Evolutionary conservation across 2,888 invertebrate genomes (phyloP), one percentile per base, ranked within the genome.

Genomic region (Brachyopa scutellaris): DNA sequence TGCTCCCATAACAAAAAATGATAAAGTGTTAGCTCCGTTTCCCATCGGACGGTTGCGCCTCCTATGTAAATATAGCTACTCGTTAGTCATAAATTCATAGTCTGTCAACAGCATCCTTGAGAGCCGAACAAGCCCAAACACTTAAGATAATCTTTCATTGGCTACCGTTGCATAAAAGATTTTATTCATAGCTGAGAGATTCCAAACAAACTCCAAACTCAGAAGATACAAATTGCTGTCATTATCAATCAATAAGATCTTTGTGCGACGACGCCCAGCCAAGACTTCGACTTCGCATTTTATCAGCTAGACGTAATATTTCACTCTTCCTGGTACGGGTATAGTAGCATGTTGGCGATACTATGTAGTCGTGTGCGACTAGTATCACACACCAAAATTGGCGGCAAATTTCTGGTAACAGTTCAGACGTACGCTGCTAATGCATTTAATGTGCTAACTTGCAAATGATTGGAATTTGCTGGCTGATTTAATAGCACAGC

Each of bases 161-260:
- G 49, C 64, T 78, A 51, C 72, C 7, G 62, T 66, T 36, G 31
- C 21, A 53, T 59, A 40, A 49, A 33, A 26, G 21, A 29, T 33
- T 42, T 19, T 23, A 11, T 67, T 45, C 40, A 53, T 31, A 31
- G 19, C 47, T 69, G 9, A 45, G 29, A 51, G 64, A 72, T 64
- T 64, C 36, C 49, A 64, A 59, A 17, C 47, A 69, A 77, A 76
- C 57, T 59, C 26, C 9, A 42, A 29, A 53, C 21, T 70, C 47
- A 31, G 42, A 64, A 57, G 66, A 70, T 26, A 33, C 57, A 78
- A 78, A 78, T 78, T 72, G 59, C 72, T 59, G 69, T 51, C 11
- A 64, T 72, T 78, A 78, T 78, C 72, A 59, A 38, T 66, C 72
- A 78, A 78, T 72, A 66, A 59, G 33, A 77, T 77, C 77, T 64